These are phyloP conservation scores for Akabosia matsudoensis DNA, from an alignment of 1,140 invertebrate species.

Conservation along the genomic window DNA sequence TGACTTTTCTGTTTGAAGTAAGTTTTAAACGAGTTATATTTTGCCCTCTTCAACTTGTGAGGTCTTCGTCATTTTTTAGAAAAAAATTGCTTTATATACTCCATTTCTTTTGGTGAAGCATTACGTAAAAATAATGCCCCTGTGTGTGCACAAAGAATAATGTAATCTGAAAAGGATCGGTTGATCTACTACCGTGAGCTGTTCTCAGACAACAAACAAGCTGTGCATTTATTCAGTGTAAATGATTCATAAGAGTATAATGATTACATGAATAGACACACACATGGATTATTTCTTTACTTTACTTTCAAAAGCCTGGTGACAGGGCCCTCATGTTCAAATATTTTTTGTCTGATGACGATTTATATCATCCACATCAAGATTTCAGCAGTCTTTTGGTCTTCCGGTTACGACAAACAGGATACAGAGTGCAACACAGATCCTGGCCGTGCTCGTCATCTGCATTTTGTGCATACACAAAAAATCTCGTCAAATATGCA, in stretches of 20 bases:
- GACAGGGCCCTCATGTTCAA: too few relatives aligned
- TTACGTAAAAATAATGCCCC: background rate
- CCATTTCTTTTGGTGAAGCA: background rate
- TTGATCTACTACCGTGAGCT: background rate
- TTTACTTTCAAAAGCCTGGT: too few relatives aligned
- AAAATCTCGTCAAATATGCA: background rate
- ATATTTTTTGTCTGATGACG: too few relatives aligned
- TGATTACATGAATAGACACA: background rate
- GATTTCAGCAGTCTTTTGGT: too few relatives aligned
- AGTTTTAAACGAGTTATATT: too few relatives aligned
- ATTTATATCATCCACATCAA: too few relatives aligned
- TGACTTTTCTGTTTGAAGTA: background rate
- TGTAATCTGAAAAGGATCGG: background rate
- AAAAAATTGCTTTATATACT: background rate
- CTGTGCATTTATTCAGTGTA: background rate
- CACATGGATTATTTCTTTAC: too few relatives aligned
- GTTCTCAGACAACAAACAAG: background rate
- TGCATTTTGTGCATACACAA: background rate
- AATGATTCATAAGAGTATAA: background rate
- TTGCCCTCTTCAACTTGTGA: slow-evolving; percentile 2
- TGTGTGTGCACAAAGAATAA: background rate
- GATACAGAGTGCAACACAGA: background rate
- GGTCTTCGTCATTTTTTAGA: background rate
- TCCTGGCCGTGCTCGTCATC: background rate
- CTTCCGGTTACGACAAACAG: background rate